Evolutionary conservation across 2,888 invertebrate species (phyloP).

Genomic region (Lagria hirta): DNA sequence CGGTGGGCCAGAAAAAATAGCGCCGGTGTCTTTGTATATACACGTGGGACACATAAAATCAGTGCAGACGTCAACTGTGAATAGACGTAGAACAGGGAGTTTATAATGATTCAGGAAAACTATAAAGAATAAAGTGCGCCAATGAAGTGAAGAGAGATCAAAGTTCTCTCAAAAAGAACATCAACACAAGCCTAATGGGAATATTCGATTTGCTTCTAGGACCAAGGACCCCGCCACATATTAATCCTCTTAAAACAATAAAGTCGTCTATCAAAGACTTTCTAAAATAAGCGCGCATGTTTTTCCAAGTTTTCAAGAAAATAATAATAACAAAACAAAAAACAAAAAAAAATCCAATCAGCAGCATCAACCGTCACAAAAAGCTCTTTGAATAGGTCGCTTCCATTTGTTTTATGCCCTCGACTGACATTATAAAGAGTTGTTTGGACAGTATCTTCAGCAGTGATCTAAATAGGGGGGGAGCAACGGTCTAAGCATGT

Average conservation of each 20-base stretch:
- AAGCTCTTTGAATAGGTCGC: constrained; percentile 26
- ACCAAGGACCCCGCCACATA: constrained; percentile 28
- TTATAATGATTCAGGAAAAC: constrained; percentile 49
- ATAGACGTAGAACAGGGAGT: constrained; percentile 48
- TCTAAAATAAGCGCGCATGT: constrained; percentile 21
- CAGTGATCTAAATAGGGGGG: constrained; percentile 25
- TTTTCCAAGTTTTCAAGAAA: constrained; percentile 21
- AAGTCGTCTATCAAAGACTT: constrained; percentile 27
- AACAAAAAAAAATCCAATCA: constrained; percentile 14
- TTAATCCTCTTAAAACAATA: constrained; percentile 34
- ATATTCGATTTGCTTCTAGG: constrained; percentile 42
- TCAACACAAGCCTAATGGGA: constrained; percentile 44
- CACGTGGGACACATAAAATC: constrained; percentile 52
- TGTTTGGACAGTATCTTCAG: constrained; percentile 29
- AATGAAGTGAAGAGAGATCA: constrained; percentile 51
- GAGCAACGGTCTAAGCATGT: constrained; percentile 15
- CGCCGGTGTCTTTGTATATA: constrained; percentile 41
- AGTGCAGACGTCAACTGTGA: constrained; percentile 50
- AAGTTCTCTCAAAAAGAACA: constrained; percentile 43
- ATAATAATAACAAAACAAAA: constrained; percentile 14
- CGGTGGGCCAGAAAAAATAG: constrained; percentile 33
- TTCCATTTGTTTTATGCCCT: constrained; percentile 28
- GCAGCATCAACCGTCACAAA: constrained; percentile 15
- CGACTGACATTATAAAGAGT: constrained; percentile 26
- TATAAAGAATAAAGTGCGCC: constrained; percentile 51